Conservation (phyloP, 92 coral and sea anemone genomes). For the Palythoa caribaeorum region DNA sequence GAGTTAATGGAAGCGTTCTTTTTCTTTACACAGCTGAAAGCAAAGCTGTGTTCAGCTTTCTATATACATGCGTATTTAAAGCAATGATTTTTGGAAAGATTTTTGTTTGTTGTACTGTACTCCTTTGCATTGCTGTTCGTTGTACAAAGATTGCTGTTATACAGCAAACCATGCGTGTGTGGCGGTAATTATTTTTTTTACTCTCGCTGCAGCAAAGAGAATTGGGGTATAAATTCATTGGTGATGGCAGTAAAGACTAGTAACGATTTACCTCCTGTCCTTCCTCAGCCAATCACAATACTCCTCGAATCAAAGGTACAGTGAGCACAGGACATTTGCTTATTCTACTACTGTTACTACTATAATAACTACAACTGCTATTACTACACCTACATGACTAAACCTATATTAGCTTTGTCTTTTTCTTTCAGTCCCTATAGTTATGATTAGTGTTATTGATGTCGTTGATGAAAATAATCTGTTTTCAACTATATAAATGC, state of each 20-base stretch:
- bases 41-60: too few relatives aligned
- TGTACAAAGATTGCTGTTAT: neutral
- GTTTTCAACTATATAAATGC: too few relatives aligned
- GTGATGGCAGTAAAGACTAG: conserved; percentile 16
- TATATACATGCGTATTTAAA: too few relatives aligned
- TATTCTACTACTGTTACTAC: neutral
- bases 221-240: conserved; percentile 2
- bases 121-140: neutral
- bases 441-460: too few relatives aligned
- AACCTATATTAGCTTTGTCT: too few relatives aligned
- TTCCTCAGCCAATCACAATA: conserved; percentile 33
- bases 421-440: too few relatives aligned
- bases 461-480: too few relatives aligned
- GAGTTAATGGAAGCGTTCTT: too few relatives aligned
- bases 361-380: neutral
- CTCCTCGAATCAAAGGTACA: conserved; percentile 19
- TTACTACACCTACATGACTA: neutral
- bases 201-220: neutral
- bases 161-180: neutral
- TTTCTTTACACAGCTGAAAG: too few relatives aligned
- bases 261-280: neutral
- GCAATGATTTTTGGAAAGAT: too few relatives aligned
- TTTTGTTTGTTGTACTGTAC: too few relatives aligned
- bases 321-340: neutral
- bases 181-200: neutral